phyloP scores from a whole-genome alignment of 2,888 invertebrate species.

The Sipunculus nudus region DNA sequence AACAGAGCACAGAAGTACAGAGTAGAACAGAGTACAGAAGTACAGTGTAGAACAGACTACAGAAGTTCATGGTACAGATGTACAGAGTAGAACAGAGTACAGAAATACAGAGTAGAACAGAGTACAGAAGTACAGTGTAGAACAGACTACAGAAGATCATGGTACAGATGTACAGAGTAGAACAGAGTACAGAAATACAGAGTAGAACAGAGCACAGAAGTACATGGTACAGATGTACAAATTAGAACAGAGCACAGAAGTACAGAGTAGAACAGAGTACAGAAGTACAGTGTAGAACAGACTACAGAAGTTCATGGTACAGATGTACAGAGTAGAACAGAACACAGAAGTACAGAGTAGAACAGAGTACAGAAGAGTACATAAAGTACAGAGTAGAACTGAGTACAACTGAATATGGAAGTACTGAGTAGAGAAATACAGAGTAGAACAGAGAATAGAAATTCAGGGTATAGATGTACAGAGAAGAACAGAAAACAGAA shows the following conservation, averaged over 20 bases:
- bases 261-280: conserved; percentile 6
- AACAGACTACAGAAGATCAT: conserved; percentile 14
- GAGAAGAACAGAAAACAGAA: conserved; percentile 3
- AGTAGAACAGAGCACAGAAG: conserved; percentile 14
- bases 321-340: conserved; percentile 13
- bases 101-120: conserved; percentile 14
- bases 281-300: conserved; percentile 10
- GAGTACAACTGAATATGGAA: conserved; percentile 22
- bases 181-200: conserved; percentile 15
- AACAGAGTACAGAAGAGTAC: conserved; percentile 12
- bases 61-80: conserved; percentile 2
- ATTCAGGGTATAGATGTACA: conserved; percentile 20
- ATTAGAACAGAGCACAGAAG: conserved; percentile 8
- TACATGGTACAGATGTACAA: no score
- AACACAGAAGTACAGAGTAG: neutral
- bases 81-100: conserved; percentile 13
- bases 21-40: conserved; percentile 20
- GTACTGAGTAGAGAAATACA: conserved; percentile 17
- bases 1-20: conserved; percentile 8
- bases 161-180: conserved; percentile 13
- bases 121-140: conserved; percentile 18
- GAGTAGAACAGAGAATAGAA: conserved; percentile 20
- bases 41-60: conserved; percentile 2
- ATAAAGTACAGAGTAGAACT: conserved; percentile 14
- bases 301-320: conserved; percentile 16